phyloP scores from a whole-genome alignment of 2,888 invertebrate species.

The Cyclophora punctaria region DNA sequence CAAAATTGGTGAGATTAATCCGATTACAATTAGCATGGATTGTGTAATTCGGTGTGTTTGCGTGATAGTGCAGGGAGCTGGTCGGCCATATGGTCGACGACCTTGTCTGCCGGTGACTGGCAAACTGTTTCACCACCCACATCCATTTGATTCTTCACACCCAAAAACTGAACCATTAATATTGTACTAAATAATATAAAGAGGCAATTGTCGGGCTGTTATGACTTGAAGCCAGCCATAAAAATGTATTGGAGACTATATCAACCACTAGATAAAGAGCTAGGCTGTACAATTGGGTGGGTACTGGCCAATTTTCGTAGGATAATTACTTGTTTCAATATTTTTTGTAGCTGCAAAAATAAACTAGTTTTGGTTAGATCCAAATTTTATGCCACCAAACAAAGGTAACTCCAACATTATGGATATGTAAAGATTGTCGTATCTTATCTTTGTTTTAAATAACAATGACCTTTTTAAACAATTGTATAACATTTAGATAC shows the following conservation, averaged over 20 bases:
- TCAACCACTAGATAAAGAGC: no score
- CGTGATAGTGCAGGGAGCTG: conserved; percentile 24
- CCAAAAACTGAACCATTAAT: conserved; percentile 11
- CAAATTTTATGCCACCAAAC: conserved; percentile 15
- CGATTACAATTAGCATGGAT: conserved; percentile 22
- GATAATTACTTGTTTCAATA: no score
- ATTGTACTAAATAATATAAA: no score
- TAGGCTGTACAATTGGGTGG: no score
- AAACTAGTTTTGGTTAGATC: conserved; percentile 1
- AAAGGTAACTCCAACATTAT: conserved; percentile 13
- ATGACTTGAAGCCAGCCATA: no score
- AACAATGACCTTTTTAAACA: conserved; percentile 30
- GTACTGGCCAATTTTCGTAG: no score
- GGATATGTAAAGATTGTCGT: conserved; percentile 18
- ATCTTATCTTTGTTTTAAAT: conserved; percentile 32
- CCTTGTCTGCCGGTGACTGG: conserved; percentile 52
- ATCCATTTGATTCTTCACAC: conserved; percentile 35
- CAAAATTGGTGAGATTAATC: conserved; percentile 21
- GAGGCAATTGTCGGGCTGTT: no score
- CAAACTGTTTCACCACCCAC: conserved; percentile 46
- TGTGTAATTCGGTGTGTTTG: conserved; percentile 31
- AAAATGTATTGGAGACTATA: no score
- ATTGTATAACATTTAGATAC: conserved; percentile 9
- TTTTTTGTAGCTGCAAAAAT: no score
- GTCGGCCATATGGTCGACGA: conserved; percentile 61